Percentiles rank a stretch among this genome's conserved stretches.
Conservation (phyloP, 2,888 invertebrate species). For the Lasioglossum lativentre region DNA sequence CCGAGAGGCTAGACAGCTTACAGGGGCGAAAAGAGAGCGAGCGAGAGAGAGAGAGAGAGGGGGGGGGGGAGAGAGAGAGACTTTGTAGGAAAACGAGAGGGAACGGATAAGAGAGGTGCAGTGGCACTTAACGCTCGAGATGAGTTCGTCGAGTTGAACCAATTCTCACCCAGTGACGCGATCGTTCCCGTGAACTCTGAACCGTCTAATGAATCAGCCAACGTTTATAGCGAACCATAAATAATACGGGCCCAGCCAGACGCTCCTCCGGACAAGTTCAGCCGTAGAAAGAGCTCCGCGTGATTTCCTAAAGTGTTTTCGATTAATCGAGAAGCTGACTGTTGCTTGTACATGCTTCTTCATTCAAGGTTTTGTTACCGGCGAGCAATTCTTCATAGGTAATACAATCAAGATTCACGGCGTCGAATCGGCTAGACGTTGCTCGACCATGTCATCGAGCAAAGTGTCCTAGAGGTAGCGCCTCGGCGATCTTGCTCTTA, state of each 20-base stretch:
- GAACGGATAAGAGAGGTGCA: slow-evolving; percentile 48
- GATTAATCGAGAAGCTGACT: not conserved
- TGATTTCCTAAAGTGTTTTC: not conserved
- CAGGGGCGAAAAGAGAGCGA: not conserved
- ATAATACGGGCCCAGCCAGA: slow-evolving; percentile 39
- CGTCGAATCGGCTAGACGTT: not conserved
- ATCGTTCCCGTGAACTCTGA: slow-evolving; percentile 69
- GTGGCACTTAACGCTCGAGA: slow-evolving; percentile 62
- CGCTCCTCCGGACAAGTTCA: not conserved
- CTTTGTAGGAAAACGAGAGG: slow-evolving; percentile 28
- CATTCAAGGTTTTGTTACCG: not conserved
- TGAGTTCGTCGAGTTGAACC: slow-evolving; percentile 67
- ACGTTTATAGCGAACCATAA: slow-evolving; percentile 69
- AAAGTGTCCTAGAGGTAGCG: not conserved
- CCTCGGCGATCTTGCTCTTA: not conserved
- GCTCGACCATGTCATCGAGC: not conserved
- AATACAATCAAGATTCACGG: not conserved
- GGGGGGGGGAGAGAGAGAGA: too few species aligned
- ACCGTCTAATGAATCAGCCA: slow-evolving; percentile 68
- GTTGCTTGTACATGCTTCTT: not conserved
- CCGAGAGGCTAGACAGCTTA: not conserved
- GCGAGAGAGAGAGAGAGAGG: too few species aligned
- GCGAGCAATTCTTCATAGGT: not conserved
- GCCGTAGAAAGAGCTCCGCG: not conserved
- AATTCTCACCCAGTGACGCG: slow-evolving; percentile 73